Evolutionary conservation across 2,113 vertebrate genomes (phyloP), one percentile per base, ranked within the genome.

Genomic region (Nyctereutes procyonoides): DNA sequence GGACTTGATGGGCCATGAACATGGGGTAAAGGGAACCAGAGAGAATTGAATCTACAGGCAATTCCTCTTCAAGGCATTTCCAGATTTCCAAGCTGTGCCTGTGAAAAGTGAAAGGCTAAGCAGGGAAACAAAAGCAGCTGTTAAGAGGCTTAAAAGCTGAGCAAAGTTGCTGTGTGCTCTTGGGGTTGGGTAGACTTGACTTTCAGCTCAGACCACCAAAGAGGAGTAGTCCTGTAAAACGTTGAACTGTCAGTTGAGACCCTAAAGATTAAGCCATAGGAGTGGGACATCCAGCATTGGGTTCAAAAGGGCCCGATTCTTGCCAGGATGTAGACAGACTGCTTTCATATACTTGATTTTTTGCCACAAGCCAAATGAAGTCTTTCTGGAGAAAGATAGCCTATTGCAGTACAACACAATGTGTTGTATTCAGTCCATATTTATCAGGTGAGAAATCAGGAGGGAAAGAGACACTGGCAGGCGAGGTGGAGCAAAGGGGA

Each of bases 111-210:
- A 65, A 80, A 93, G 60, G 62, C 81, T 71, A 76, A 58, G 76
- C 74, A 53, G 38, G 38, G 63, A 55, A 90, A 95, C 38, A 53
- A 67, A 94, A 90, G 62, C 80, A 94, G 82, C 58, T 90, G 88
- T 92, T 86, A 56, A 92, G 67, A 94, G 53, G 24, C 77, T 58
- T 69, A 53, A 92, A 30, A 83, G 22, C 65, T 81, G 62, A 96
- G 92, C 81, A 65, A 71, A 86, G 87, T 77, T 26, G 48, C 55
- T 90, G 38, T 14, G 4, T 0, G 7, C n/a, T 82, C 35, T 2
- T 56, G 22, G 8, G 15, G 11, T 69, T 69, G 69, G 80, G 74
- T 17, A 35, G 95, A 60, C 3, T 2, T 1, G 62, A 24, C 43
- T 62, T 85, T 38, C 19, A 43, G 74, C 94, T 73, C 38, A 73